A percentile compares a stretch with the other conserved stretches of the same genome.
These are phyloP conservation scores for Cistogaster globosa DNA, from an alignment of 2,888 invertebrate genomes.

Conservation along the genomic window DNA sequence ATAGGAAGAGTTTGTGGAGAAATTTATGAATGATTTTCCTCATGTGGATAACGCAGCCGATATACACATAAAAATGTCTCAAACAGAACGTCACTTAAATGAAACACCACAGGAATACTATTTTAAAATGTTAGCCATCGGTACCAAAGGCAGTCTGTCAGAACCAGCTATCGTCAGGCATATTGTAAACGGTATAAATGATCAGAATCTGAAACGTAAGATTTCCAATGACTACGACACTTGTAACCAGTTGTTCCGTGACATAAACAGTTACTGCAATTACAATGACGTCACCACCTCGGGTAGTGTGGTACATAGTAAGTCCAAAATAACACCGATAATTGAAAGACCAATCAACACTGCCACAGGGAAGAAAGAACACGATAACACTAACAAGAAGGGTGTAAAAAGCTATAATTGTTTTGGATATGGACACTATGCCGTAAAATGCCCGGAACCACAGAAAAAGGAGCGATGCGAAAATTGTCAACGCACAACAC, in stretches of 20 bases:
- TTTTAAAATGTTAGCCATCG: conserved; percentile 55
- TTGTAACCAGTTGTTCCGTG: conserved; percentile 25
- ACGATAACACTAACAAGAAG: not conserved
- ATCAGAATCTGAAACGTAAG: conserved; percentile 35
- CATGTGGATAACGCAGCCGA: conserved; percentile 8
- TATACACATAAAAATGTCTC: conserved; percentile 56
- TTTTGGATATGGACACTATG: conserved; percentile 35
- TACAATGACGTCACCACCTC: conserved; percentile 26
- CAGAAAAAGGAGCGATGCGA: conserved; percentile 38
- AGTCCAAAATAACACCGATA: not conserved
- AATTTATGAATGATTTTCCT: conserved; percentile 19
- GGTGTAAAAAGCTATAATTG: conserved; percentile 26
- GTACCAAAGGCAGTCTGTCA: conserved; percentile 46
- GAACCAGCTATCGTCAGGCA: conserved; percentile 55
- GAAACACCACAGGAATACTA: conserved; percentile 27
- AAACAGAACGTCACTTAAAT: conserved; percentile 19
- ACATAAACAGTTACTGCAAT: conserved; percentile 43
- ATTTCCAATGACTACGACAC: conserved; percentile 61
- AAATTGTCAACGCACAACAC: conserved; percentile 42
- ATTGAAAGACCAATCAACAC: conserved; percentile 12
- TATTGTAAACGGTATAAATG: conserved; percentile 64
- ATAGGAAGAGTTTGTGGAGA: conserved; percentile 36
- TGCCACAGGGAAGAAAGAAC: not conserved
- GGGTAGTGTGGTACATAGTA: not conserved
- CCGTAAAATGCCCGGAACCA: conserved; percentile 50